Evolutionary conservation across 1,140 invertebrate species (phyloP).

Genomic region (Periplaneta americana): DNA sequence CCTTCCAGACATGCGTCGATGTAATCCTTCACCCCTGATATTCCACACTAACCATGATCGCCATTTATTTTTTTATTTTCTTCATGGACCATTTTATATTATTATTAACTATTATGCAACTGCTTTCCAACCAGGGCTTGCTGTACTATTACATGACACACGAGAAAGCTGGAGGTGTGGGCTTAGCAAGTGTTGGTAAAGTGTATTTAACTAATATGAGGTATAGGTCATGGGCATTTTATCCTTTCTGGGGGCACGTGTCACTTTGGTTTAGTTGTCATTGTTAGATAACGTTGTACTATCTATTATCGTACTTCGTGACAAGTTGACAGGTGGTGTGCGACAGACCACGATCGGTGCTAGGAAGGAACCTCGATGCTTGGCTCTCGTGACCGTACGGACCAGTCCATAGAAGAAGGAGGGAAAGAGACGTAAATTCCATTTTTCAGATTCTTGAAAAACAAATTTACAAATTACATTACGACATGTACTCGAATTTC

Average conservation of each 20-base stretch:
- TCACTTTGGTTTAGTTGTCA: not conserved
- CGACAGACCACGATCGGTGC: not conserved
- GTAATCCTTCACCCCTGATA: not conserved
- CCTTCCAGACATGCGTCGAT: too few relatives aligned
- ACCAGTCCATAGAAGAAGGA: not conserved
- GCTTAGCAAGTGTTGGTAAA: not conserved
- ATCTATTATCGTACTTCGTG: not conserved
- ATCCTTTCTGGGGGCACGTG: not conserved
- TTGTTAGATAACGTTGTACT: not conserved
- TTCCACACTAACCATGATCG: not conserved
- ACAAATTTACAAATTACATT: not conserved
- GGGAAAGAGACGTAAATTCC: not conserved
- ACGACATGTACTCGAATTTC: not conserved
- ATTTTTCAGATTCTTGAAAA: too few relatives aligned
- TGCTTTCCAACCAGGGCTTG: conserved; percentile 13
- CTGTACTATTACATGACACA: not conserved
- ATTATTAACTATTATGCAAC: not conserved
- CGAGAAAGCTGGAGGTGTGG: not conserved
- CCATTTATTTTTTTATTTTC: not conserved
- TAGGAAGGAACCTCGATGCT: not conserved
- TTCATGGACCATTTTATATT: conserved; percentile 6
- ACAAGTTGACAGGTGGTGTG: not conserved
- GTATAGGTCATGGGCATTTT: not conserved
- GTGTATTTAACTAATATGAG: not conserved
- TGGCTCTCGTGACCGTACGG: not conserved